Percentiles rank a stretch among this genome's conserved stretches.
Conservation (phyloP, 2,888 invertebrate species). For the Tuberolachnus salignus region DNA sequence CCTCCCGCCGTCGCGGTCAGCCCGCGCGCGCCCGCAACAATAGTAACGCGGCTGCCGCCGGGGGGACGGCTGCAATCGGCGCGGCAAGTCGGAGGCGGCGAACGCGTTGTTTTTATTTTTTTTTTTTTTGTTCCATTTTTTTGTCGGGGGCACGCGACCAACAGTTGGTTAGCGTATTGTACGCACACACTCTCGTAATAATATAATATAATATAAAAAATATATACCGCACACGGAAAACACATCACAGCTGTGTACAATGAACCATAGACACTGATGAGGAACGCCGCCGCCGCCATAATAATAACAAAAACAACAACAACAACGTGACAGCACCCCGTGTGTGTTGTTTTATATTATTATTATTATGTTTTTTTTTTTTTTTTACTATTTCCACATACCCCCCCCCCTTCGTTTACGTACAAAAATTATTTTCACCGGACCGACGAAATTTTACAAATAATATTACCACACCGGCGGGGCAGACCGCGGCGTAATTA, state of each 20-base stretch:
- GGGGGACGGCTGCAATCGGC: constrained; percentile 47
- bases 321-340: constrained; percentile 45
- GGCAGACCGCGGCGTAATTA: constrained; percentile 39
- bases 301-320: constrained; percentile 38
- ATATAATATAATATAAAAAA: too few species aligned
- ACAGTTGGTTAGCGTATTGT: constrained; percentile 56
- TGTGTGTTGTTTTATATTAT: constrained; percentile 8
- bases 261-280: constrained; percentile 56
- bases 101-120: constrained; percentile 42
- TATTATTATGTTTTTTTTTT: background rate
- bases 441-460: constrained; percentile 31
- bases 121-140: too few species aligned
- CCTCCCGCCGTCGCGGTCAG: constrained; percentile 6
- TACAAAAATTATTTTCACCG: constrained; percentile 39
- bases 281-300: constrained; percentile 28
- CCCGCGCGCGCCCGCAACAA: constrained; percentile 18
- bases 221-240: constrained; percentile 39
- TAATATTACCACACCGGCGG: constrained; percentile 3
- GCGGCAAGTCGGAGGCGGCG: constrained; percentile 48
- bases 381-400: constrained; percentile 23
- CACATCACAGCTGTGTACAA: constrained; percentile 57
- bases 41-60: background rate
- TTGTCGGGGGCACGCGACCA: constrained; percentile 57
- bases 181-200: background rate
- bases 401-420: background rate